A percentile compares a stretch with the other conserved stretches of the same genome.
Conservation (phyloP, 2,113 vertebrate genomes). For the Oncorhynchus kisutch region DNA sequence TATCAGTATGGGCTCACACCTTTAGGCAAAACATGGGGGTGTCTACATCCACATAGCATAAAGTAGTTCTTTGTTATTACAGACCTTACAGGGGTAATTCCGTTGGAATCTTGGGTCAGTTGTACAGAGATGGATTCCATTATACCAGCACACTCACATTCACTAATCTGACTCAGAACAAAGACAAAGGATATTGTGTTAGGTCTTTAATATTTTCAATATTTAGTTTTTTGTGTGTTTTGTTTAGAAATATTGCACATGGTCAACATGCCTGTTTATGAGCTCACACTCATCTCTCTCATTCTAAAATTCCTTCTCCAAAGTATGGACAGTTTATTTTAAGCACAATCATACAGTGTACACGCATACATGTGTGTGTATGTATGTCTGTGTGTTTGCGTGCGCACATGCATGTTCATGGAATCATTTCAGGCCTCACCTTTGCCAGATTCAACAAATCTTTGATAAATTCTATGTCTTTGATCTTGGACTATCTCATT, state of each 20-base stretch:
- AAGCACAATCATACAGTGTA: conserved; percentile 79
- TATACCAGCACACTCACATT: background rate
- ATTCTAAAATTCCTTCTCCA: conserved; percentile 76
- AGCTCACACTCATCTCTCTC: conserved; percentile 74
- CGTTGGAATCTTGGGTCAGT: too few species aligned
- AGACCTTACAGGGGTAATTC: too few species aligned
- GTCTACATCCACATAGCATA: too few species aligned
- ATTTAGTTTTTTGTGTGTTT: conserved; percentile 61
- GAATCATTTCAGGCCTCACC: conserved; percentile 58
- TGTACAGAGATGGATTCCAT: background rate
- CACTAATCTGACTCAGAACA: conserved; percentile 3
- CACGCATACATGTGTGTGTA: conserved; percentile 71
- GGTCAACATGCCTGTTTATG: conserved; percentile 81
- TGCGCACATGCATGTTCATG: conserved; percentile 62
- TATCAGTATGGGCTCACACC: too few species aligned
- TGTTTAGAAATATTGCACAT: conserved; percentile 85
- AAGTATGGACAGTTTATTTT: conserved; percentile 76
- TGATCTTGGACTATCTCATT: conserved; percentile 38
- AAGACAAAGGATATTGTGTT: conserved; percentile 65
- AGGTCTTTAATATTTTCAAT: conserved; percentile 82
- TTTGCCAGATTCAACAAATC: conserved; percentile 29
- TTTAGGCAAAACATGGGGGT: too few species aligned
- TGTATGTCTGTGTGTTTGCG: conserved; percentile 66
- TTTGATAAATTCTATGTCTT: conserved; percentile 2
- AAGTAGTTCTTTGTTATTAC: too few species aligned